Conservation (phyloP, 2,113 vertebrate species). For the Bubo scandiacus region DNA sequence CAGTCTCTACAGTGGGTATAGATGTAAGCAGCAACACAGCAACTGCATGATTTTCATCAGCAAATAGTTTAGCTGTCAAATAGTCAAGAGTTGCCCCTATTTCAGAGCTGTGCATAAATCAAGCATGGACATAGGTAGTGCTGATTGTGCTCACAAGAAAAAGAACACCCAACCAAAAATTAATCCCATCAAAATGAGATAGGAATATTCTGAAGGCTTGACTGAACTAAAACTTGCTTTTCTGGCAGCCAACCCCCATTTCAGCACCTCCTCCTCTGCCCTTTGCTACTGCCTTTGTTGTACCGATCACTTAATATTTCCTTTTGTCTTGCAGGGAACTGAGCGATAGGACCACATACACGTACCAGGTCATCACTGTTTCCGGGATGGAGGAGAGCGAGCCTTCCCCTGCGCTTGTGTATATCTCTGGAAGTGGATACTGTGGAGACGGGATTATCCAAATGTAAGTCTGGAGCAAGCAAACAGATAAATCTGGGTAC, state of each 20-base stretch:
- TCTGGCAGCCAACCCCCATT: neutral
- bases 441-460: conserved; percentile 95
- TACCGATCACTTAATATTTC: neutral
- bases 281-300: neutral
- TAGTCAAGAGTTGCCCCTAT: neutral
- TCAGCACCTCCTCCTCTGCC: neutral
- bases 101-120: neutral
- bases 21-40: neutral
- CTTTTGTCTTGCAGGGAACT: conserved; percentile 81
- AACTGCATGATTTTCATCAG: neutral
- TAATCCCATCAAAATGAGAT: neutral
- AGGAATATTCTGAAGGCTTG: neutral
- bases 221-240: neutral
- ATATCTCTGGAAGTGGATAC: conserved; percentile 86
- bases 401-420: conserved; percentile 82
- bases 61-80: neutral
- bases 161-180: neutral
- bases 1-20: rapidly evolving
- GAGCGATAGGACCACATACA: conserved; percentile 74
- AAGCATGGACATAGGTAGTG: rapidly evolving
- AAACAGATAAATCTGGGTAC: neutral
- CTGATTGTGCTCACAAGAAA: neutral
- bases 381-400: conserved; percentile 85
- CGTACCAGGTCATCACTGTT: conserved; percentile 85
- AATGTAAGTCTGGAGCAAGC: conserved; percentile 74